Base-by-base conservation (phyloP, 2,113 vertebrate genomes). In the Dolichotis patagonum region DNA sequence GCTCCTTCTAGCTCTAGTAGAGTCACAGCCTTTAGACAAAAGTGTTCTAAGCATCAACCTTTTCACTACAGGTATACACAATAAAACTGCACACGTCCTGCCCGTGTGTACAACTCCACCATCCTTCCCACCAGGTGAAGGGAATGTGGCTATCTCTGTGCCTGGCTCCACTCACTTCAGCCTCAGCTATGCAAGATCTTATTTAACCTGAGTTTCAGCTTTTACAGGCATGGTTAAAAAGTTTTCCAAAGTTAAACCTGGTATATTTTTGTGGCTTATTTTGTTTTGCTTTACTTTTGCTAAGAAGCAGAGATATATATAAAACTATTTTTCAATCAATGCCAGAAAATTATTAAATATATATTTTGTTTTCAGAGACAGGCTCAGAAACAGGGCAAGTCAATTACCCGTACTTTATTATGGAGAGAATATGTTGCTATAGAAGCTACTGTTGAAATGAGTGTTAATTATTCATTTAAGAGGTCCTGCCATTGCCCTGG, bases 211-310 rank as follows among this genome's bases (percentile, higher is more conserved):
- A 16, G 19, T 17, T 14, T 82, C 58, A 58, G 7, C 32, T 89
- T 77, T 16, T 32, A 82, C 38, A 89, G 16, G 3, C 16, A 63
- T 32, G 52, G 35, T 16, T 38, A 16, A 22, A 77, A 75, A 85
- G 22, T n/a, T n/a, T 63, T 41, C 46, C 43, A 67, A 43, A 22
- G 1, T 46, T 46, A 63, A 75, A 8, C 7, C 46, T 85, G 0
- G 9, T 5, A 5, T 67, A 0, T 54, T 75, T 87, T 0, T 38
- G 16, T 90, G 13, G 14, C 20, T 81, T 19, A 67, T 60, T 78
- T 95, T 81, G 4, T 93, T 87, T 96, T 88, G 12, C 90, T 80
- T 92, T 54, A 54, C 9, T 41, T 41, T 73, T 73, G 20, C 20
- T 73, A 73, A 73, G n/a, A 73, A 41, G 1, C 4, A 49, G 78